These are phyloP conservation scores for Blastobasis lacticolella DNA, from an alignment of 2,888 invertebrate species.

Conservation along the genomic window DNA sequence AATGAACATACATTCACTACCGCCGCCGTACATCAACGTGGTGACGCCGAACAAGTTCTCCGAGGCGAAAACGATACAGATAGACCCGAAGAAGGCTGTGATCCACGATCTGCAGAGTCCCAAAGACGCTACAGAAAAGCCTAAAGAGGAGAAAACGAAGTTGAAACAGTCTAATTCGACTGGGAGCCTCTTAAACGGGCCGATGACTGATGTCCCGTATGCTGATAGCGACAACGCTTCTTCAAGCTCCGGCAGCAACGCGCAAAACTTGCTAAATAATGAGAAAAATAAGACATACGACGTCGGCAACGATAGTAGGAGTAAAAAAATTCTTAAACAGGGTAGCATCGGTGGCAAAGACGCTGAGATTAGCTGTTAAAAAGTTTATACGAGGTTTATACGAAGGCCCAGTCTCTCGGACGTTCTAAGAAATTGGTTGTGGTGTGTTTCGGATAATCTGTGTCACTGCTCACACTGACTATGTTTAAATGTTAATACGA, in stretches of 20 bases:
- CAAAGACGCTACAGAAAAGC: constrained; percentile 34
- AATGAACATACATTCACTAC: constrained; percentile 62
- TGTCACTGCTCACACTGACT: constrained; percentile 24
- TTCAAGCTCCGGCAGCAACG: constrained; percentile 46
- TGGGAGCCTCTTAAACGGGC: constrained; percentile 63
- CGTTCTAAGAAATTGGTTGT: constrained; percentile 12
- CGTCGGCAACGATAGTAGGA: constrained; percentile 26
- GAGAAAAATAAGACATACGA: constrained; percentile 40
- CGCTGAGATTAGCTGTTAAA: constrained; percentile 81
- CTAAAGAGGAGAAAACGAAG: constrained; percentile 39
- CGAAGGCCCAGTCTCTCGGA: constrained; percentile 9
- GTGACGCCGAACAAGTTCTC: constrained; percentile 64
- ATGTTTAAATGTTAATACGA: constrained; percentile 11
- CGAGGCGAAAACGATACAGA: constrained; percentile 65
- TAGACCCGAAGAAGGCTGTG: constrained; percentile 66
- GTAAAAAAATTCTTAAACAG: constrained; percentile 56
- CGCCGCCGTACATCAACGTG: constrained; percentile 66
- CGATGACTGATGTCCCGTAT: constrained; percentile 67
- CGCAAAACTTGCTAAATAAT: constrained; percentile 27
- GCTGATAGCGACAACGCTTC: constrained; percentile 66
- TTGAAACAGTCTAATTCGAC: constrained; percentile 61
- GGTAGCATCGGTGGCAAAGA: constrained; percentile 64
- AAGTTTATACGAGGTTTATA: neutral
- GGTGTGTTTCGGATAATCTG: constrained; percentile 10
- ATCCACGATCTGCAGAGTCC: constrained; percentile 58